These are phyloP conservation scores for Parelbella ahira DNA, from an alignment of 2,888 invertebrate species.

Conservation along the genomic window DNA sequence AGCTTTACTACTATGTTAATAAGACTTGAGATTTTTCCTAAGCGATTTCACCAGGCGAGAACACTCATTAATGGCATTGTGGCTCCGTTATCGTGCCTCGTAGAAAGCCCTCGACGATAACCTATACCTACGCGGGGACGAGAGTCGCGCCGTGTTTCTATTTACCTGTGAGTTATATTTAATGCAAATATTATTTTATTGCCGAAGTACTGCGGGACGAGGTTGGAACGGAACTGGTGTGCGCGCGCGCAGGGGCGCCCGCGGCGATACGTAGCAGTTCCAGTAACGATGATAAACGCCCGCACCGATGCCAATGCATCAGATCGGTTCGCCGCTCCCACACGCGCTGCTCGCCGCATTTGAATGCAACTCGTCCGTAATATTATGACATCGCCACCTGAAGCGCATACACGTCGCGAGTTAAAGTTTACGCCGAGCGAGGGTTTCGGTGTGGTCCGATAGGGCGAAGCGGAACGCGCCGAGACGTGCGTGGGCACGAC, in stretches of 20 bases:
- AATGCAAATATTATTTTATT: constrained; percentile 18
- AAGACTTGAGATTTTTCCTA: constrained; percentile 72
- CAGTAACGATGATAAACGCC: constrained; percentile 36
- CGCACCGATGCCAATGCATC: constrained; percentile 30
- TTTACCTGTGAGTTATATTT: constrained; percentile 16
- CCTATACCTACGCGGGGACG: constrained; percentile 36
- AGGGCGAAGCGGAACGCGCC: constrained; percentile 46
- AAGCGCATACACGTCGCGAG: constrained; percentile 20
- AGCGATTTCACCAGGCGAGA: constrained; percentile 67
- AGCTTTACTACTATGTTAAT: constrained; percentile 76
- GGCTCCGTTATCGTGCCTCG: constrained; percentile 57
- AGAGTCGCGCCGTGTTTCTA: constrained; percentile 32
- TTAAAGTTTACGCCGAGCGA: constrained; percentile 32
- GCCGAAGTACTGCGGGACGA: constrained; percentile 3
- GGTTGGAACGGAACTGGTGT: constrained; percentile 17
- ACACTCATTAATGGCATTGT: constrained; percentile 71
- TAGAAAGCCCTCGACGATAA: constrained; percentile 56
- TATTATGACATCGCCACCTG: constrained; percentile 27
- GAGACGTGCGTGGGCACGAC: constrained; percentile 57
- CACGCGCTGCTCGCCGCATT: constrained; percentile 14
- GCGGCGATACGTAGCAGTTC: constrained; percentile 29
- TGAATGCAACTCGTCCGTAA: constrained; percentile 14
- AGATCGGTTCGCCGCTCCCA: constrained; percentile 26
- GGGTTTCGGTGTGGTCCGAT: constrained; percentile 45
- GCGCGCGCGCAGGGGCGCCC: constrained; percentile 30